A percentile compares a stretch with the other conserved stretches of the same genome.
phyloP scores from a whole-genome alignment of 1,140 invertebrate species.

The Melitaea cinxia region DNA sequence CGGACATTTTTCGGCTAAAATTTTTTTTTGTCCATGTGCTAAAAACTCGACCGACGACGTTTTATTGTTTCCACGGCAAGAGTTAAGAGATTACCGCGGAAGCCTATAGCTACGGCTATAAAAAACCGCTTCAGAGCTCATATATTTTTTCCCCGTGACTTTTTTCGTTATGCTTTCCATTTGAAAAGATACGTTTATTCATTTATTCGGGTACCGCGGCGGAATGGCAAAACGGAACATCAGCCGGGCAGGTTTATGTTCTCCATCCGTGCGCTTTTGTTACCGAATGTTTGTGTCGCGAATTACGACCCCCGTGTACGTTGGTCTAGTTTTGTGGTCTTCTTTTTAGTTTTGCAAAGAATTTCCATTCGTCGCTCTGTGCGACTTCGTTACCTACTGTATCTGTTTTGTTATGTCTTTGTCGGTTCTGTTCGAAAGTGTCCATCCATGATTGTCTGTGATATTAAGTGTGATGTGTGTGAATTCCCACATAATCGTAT shows the following conservation, averaged over 20 bases:
- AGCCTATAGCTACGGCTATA: conserved; percentile 57
- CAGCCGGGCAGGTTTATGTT: conserved; percentile 45
- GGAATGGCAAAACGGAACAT: conserved; percentile 31
- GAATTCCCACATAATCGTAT: no score
- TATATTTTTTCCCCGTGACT: conserved; percentile 50
- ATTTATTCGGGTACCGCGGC: conserved; percentile 44
- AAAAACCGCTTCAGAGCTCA: conserved; percentile 53
- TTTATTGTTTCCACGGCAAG: conserved; percentile 64
- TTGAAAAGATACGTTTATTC: conserved; percentile 62
- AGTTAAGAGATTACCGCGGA: conserved; percentile 64
- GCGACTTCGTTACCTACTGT: neutral
- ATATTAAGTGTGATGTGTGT: no score
- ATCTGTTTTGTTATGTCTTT: neutral
- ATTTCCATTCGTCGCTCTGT: conserved; percentile 5
- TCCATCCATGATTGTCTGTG: no score
- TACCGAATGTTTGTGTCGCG: conserved; percentile 39
- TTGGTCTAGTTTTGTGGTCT: conserved; percentile 27
- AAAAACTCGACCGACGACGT: conserved; percentile 42
- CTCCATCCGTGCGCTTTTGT: conserved; percentile 46
- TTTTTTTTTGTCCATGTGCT: conserved; percentile 46
- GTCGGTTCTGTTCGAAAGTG: neutral
- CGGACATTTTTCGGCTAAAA: conserved; percentile 34
- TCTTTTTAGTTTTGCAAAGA: conserved; percentile 11
- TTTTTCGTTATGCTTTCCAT: conserved; percentile 61
- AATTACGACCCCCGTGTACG: conserved; percentile 37